Evolutionary conservation across 1,140 invertebrate species (phyloP).

Genomic region (Drosophila bocqueti): DNA sequence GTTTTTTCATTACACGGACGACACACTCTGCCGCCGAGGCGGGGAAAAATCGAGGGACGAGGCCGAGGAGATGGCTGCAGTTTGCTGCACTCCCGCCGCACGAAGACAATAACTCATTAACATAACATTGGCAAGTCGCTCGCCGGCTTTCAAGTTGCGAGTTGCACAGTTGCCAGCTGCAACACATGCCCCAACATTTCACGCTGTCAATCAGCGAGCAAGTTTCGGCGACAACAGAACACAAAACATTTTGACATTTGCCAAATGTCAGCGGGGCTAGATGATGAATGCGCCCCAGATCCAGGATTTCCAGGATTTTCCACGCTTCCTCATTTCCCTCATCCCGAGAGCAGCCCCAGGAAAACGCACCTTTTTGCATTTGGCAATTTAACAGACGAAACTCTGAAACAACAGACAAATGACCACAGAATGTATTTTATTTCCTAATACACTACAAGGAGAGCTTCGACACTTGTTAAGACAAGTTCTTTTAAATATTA

Average conservation of each 20-base stretch:
- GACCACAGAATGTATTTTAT: conserved; percentile 54
- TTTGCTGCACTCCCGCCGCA: conserved; percentile 47
- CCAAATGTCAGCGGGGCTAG: conserved; percentile 53
- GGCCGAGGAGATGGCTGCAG: conserved; percentile 3
- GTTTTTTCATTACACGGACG: conserved; percentile 54
- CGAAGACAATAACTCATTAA: conserved; percentile 72
- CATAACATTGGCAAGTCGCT: conserved; percentile 62
- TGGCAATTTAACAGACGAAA: conserved; percentile 42
- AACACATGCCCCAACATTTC: conserved; percentile 73
- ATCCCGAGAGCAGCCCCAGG: background rate
- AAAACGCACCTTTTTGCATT: conserved; percentile 53
- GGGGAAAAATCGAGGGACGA: conserved; percentile 11
- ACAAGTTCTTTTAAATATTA: background rate
- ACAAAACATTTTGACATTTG: conserved; percentile 76
- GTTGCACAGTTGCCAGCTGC: conserved; percentile 15
- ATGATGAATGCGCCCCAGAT: conserved; percentile 58
- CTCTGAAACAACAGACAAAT: conserved; percentile 59
- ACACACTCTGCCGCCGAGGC: conserved; percentile 1
- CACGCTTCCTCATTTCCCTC: background rate
- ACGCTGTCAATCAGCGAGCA: conserved; percentile 64
- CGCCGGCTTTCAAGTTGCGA: conserved; percentile 33
- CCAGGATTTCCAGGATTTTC: conserved; percentile 1
- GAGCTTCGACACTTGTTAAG: too few species aligned
- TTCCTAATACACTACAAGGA: conserved; percentile 9
- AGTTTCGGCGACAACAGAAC: conserved; percentile 63